Conservation (phyloP, 2,888 invertebrate genomes). For the Rugalucina vietnamica region DNA sequence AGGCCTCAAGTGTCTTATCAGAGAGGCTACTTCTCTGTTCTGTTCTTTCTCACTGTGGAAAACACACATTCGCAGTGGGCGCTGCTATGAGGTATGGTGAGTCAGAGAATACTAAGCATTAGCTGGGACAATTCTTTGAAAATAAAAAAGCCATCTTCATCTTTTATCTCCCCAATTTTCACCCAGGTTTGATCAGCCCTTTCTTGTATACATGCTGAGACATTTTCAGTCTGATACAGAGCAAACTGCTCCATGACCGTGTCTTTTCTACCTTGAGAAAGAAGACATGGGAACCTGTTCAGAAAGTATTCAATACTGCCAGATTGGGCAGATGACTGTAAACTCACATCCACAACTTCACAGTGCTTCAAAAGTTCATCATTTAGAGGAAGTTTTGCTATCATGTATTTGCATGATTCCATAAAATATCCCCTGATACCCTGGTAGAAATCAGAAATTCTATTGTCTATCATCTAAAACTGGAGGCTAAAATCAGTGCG, state of each 20-base stretch:
- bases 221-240: slow-evolving; percentile 31
- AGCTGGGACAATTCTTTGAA: slow-evolving; percentile 41
- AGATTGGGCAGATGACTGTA: too few relatives aligned
- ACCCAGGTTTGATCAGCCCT: slow-evolving; percentile 49
- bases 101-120: slow-evolving; percentile 56
- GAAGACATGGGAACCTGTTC: too few relatives aligned
- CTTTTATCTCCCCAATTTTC: slow-evolving; percentile 32
- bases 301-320: too few relatives aligned
- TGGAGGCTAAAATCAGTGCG: too few relatives aligned
- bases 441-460: too few relatives aligned
- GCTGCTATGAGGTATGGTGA: slow-evolving; percentile 63
- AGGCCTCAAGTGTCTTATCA: slow-evolving; percentile 48
- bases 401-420: too few relatives aligned
- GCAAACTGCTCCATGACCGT: slow-evolving; percentile 45
- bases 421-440: too few relatives aligned
- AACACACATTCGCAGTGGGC: slow-evolving; percentile 64
- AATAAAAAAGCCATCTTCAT: slow-evolving; percentile 30
- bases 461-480: too few relatives aligned
- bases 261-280: not conserved
- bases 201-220: slow-evolving; percentile 7
- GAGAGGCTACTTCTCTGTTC: slow-evolving; percentile 43
- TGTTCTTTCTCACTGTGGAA: slow-evolving; percentile 58
- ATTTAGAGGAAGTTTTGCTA: too few relatives aligned
- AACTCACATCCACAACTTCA: too few relatives aligned
- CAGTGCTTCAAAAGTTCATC: too few relatives aligned